These are phyloP conservation scores for Ectropis crepuscularia DNA, from an alignment of 2,888 invertebrate species.

Conservation along the genomic window DNA sequence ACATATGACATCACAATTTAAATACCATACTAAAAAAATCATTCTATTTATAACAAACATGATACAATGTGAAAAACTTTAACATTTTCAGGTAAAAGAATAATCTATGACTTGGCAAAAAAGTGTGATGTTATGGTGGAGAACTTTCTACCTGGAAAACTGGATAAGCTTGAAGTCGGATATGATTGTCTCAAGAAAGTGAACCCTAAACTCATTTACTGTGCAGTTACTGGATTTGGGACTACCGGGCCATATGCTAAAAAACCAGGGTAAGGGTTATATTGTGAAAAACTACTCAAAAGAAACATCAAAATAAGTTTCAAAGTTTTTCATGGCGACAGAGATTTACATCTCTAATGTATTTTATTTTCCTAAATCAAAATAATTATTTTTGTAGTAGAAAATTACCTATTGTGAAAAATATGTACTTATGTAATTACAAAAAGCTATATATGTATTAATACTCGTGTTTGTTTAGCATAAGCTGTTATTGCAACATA, in stretches of 20 bases:
- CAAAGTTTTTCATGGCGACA: no score
- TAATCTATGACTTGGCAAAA: conserved; percentile 89
- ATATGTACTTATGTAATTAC: no score
- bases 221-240: conserved; percentile 97
- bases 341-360: no score
- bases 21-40: conserved; percentile 1
- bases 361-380: no score
- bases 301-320: no score
- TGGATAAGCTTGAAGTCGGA: conserved; percentile 90
- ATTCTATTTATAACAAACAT: neutral
- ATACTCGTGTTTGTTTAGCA: no score
- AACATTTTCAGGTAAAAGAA: conserved; percentile 69
- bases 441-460: no score
- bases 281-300: neutral
- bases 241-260: conserved; percentile 92
- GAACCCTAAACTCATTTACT: conserved; percentile 94
- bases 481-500: no score
- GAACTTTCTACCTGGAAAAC: conserved; percentile 96
- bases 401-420: no score
- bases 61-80: neutral
- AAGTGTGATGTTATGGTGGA: conserved; percentile 96
- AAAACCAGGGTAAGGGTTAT: conserved; percentile 88
- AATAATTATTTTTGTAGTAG: no score
- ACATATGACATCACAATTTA: neutral
- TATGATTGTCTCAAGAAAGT: conserved; percentile 88